Base-by-base conservation (phyloP, 2,113 vertebrate species). In the Sphyrna mokarran region DNA sequence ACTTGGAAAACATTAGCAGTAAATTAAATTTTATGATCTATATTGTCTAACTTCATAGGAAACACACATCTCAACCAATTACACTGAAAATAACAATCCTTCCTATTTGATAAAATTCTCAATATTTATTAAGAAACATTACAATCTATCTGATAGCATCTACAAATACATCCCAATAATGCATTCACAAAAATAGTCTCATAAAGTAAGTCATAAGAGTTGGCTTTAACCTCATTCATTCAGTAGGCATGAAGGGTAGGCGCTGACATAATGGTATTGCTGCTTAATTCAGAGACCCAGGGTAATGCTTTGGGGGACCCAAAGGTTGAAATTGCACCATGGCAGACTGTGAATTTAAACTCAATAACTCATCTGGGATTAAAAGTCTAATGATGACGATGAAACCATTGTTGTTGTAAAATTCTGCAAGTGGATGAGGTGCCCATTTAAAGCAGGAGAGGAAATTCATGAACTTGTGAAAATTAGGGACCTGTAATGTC, bases 11-110 rank as follows among this genome's bases (percentile, higher is more conserved):
- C 26, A 63, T 16, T 63, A 63, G 87, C 87, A 91, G 87, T 61
- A 61, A 91, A 91, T 91, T 91, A 91, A n/a, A 63, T 91, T 61
- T 91, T 63, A 91, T 58, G 13, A 61, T 63, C 58, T 91, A 91
- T 29, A 18, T 61, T 91, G 58, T 63, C 14, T 91, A 61, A 83
- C 37, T 63, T n/a, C 61, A 14, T 91, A n/a, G 26, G 87, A 61
- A 58, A 18, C 58, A 91, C 54, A 61, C 29, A 33, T 91, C 58
- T n/a, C 87, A 91, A n/a, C 61, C 63, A 54, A 91, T 63, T 91
- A 91, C 87, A 7, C 29, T n/a, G 58, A 91, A 63, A 61, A n/a
- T 63, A 91, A 16, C 87, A 91, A 63, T n/a, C 29, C 33, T 91
- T 63, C 58, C 3, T 43, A 54, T 58, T 90, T 91, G 87, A 18